Conservation (phyloP, 2,888 invertebrate genomes). For the Tipula vernalis region DNA sequence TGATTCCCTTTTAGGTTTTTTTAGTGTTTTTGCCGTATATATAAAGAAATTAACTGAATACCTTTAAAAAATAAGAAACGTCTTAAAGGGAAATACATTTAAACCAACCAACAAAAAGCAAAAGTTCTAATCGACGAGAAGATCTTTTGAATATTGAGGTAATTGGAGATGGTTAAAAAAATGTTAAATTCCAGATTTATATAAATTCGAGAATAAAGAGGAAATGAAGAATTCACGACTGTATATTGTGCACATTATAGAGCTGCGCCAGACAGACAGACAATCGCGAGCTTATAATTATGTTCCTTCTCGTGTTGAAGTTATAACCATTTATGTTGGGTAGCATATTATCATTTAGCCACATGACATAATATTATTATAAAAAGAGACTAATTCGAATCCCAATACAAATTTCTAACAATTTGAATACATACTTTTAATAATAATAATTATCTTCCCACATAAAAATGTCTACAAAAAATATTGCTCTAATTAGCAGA, state of each 20-base stretch:
- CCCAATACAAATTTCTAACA: too few species aligned
- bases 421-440: too few species aligned
- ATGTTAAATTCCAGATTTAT: background rate
- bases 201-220: background rate
- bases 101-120: background rate
- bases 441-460: too few species aligned
- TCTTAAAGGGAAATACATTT: background rate
- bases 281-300: background rate
- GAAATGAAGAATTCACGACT: background rate
- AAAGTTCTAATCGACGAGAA: conserved; percentile 4
- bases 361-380: background rate
- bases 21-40: background rate
- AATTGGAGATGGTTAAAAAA: conserved; percentile 4
- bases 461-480: too few species aligned
- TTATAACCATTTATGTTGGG: background rate
- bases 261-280: background rate
- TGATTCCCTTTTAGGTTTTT: background rate
- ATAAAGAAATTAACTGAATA: background rate
- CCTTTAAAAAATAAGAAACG: background rate
- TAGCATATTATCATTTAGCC: background rate
- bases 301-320: background rate
- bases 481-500: too few species aligned
- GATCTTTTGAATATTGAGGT: conserved; percentile 4
- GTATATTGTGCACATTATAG: background rate
- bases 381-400: too few species aligned